Evolutionary conservation across 2,113 vertebrate species (phyloP).

Genomic region (Lepidothrix coronata): DNA sequence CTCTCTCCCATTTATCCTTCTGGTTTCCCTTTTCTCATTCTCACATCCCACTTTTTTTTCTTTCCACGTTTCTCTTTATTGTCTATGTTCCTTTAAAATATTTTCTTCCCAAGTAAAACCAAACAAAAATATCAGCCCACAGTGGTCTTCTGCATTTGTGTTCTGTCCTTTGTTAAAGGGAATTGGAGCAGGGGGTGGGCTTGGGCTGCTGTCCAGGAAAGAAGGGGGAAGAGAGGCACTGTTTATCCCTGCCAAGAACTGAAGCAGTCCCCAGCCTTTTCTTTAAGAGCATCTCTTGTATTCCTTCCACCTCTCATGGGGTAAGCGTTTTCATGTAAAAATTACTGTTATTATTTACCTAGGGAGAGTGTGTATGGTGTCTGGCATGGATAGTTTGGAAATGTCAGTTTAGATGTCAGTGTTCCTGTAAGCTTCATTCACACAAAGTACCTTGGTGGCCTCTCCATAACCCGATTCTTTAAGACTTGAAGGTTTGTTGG

Average conservation of each 20-base stretch:
- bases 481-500: background rate
- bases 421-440: background rate
- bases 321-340: background rate
- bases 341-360: background rate
- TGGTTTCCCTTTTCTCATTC: background rate
- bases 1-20: background rate
- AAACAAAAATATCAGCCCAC: background rate
- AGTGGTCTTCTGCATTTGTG: background rate
- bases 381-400: background rate
- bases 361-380: background rate
- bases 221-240: background rate
- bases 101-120: background rate
- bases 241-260: background rate
- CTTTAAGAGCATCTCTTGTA: background rate
- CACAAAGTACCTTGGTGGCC: background rate
- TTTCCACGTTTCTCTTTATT: background rate
- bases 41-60: background rate
- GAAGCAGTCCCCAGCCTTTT: background rate
- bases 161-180: background rate
- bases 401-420: background rate
- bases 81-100: background rate
- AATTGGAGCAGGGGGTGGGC: slow-evolving; percentile 2
- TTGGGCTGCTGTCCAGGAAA: background rate
- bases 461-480: background rate
- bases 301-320: background rate